Conservation (phyloP, 2,113 vertebrate species). For the Crotalus helleri region DNA sequence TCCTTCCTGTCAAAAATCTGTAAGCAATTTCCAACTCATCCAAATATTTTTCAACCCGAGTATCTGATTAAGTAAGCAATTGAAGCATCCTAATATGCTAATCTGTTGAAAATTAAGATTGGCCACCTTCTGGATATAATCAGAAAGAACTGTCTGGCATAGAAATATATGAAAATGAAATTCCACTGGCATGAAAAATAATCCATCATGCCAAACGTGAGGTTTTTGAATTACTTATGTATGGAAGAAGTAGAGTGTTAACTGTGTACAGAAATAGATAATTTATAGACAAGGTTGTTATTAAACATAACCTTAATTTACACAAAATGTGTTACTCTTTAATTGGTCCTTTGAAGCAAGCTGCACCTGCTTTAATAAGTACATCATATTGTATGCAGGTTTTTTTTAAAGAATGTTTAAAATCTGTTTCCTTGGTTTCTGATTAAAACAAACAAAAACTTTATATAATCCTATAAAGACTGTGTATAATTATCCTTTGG, state of each 20-base stretch:
- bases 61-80: constrained; percentile 44
- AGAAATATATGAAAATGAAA: constrained; percentile 46
- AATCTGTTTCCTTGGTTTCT: constrained; percentile 52
- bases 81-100: constrained; percentile 32
- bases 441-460: constrained; percentile 48
- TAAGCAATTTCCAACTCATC: background rate
- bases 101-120: constrained; percentile 31
- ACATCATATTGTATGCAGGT: constrained; percentile 47
- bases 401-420: constrained; percentile 38
- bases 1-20: background rate
- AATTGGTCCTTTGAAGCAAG: constrained; percentile 56
- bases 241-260: constrained; percentile 42
- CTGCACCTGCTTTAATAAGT: constrained; percentile 53
- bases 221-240: constrained; percentile 48
- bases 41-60: background rate
- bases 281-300: constrained; percentile 63
- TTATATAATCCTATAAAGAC: constrained; percentile 41
- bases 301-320: constrained; percentile 60
- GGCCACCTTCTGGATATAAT: constrained; percentile 34
- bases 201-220: constrained; percentile 43
- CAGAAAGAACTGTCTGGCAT: constrained; percentile 36
- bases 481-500: background rate
- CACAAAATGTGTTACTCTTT: constrained; percentile 55
- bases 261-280: constrained; percentile 52
- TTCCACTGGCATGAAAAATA: constrained; percentile 42